Conservation (phyloP, 2,113 vertebrate species). For the Amblyornis subalaris region DNA sequence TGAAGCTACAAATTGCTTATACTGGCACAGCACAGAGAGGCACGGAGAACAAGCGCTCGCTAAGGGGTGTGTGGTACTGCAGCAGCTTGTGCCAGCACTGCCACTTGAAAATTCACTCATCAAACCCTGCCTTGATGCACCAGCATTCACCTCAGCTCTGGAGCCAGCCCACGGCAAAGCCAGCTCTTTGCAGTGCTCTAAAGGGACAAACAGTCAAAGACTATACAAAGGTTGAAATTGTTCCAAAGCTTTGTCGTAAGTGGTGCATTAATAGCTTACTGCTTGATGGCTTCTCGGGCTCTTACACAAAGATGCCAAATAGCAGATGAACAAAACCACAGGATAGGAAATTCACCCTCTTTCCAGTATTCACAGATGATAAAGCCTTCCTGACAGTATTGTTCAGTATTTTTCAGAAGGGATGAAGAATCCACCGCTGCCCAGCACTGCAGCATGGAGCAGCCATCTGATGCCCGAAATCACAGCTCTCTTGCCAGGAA, state of each 20-base stretch:
- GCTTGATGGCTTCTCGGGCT: neutral
- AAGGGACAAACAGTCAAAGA: neutral
- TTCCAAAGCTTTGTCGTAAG: neutral
- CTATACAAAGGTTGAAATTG: neutral
- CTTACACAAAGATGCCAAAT: neutral
- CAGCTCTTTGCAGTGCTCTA: neutral
- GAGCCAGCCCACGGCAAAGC: neutral
- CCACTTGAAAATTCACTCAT: neutral
- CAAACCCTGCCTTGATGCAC: neutral
- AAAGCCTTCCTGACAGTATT: slow-evolving; percentile 2
- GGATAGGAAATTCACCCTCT: neutral
- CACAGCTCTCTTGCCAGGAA: neutral
- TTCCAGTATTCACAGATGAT: neutral
- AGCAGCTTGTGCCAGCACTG: neutral
- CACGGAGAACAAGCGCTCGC: neutral
- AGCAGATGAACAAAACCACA: neutral
- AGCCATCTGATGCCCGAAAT: neutral
- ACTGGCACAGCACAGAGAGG: neutral
- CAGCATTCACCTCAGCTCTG: neutral
- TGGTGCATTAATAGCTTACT: neutral
- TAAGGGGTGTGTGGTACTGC: neutral
- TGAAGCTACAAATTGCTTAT: neutral
- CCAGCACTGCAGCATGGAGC: neutral
- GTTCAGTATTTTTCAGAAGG: neutral
- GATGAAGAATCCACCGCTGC: neutral